Evolutionary conservation across 1,140 invertebrate genomes (phyloP), one percentile per base, ranked within the genome.

Genomic region (Achatina immaculata): DNA sequence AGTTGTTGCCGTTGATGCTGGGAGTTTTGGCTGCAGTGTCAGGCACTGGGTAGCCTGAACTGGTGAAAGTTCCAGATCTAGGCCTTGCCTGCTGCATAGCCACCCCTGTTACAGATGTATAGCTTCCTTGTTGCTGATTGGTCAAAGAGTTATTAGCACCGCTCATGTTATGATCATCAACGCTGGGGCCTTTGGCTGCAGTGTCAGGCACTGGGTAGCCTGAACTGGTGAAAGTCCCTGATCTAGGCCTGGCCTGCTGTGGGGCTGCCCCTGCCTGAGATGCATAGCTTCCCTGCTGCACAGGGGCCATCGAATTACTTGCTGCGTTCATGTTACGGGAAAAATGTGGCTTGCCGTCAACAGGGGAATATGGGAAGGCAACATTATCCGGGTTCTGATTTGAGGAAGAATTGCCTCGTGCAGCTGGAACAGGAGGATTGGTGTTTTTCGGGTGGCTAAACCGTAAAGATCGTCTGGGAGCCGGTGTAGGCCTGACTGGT

Each of bases 1-100:
- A 83, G 38, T 74, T 82, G 14, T 62, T 11, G 9, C 7, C 45
- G 40, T 43, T 62, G n/a, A 19, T 16, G 31, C 43, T 36, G 24
- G 48, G 51, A 36, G 74, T 66, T 83, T 81, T 83, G 82, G 83
- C 77, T 83, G 69, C 19, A 83, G 80, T 34, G 9, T 62, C 65
- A 68, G 21, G 42, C 0, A 9, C 31, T 65, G 19, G 43, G n/a
- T 42, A 28, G n/a, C 43, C 72, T n/a, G 14, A 62, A 45, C 31
- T 48, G 36, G 34, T 66, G 21, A 40, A 24, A 38, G 38, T 40
- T 65, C 24, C 36, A 6, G 72, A 40, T 51, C 21, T 38, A 36
- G 14, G 4, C 42, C 24, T 48, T 24, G 21, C 24, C 3, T 43
- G 42, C 3, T 36, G 36, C 21, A 43, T 9, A 11, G 24, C 24